Evolutionary conservation across 2,888 invertebrate genomes (phyloP), one percentile per base, ranked within the genome.

Genomic region (Ophion slaviceki): DNA sequence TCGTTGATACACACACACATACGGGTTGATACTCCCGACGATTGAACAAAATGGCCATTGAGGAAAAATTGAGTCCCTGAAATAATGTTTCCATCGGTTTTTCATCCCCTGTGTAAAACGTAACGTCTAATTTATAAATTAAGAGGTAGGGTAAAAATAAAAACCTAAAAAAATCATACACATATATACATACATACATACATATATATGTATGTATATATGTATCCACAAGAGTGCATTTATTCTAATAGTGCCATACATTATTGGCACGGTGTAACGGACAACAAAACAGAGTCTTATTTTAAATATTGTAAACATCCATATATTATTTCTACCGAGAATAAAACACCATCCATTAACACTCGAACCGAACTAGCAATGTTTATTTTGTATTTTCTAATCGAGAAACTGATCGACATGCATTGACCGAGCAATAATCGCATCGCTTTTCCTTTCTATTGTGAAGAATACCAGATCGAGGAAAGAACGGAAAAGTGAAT

Each of bases 301-400:
- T 84, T 83, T 85, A 72, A 80, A 84, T 82, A 84, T 75, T 86
- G 87, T 84, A 79, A 87, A 86, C 83, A 87, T 86, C 84, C 86
- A 80, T 84, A 84, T 77, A 82, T 82, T 61, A 77, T 84, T 86
- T 82, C 76, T 77, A 84, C 53, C 61, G 71, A 85, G 78, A 85
- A 85, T 82, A 86, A 87, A 83, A 82, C 66, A 78, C 47, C n/a
- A 82, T 76, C 47, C 24, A 86, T 82, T 36, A 62, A 81, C 32
- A 81, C 83, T 53, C 72, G 70, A 82, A 66, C 59, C 70, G 67
- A 62, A 80, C 53, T 85, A 67, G 28, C 57, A 64, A 82, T 59
- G 36, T 59, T 77, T 83, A 61, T 72, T 79, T 82, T 62, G 14
- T 53, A 53, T 64, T 68, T 57, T 20, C 53, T 28, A 62, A 57